Percentiles rank a stretch among this genome's conserved stretches.
Evolutionary conservation across 2,888 invertebrate genomes (phyloP).

Genomic region (Encarsia formosa): DNA sequence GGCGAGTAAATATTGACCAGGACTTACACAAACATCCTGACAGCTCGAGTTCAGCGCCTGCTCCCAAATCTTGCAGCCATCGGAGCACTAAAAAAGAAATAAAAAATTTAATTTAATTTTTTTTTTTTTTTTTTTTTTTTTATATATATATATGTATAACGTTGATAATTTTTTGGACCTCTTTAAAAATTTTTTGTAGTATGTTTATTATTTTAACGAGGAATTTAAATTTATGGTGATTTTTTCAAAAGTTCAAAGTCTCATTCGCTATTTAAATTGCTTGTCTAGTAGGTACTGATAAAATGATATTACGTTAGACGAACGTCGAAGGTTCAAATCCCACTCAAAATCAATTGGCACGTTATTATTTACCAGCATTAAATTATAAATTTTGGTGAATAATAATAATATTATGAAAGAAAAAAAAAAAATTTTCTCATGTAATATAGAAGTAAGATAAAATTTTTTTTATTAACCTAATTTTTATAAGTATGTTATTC

Average conservation of each 20-base stretch:
- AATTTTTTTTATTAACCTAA: too few species aligned
- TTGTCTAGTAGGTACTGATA: too few species aligned
- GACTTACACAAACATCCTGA: constrained; percentile 79
- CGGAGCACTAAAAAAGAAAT: constrained; percentile 66
- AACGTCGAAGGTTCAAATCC: too few species aligned
- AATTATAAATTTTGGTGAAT: too few species aligned
- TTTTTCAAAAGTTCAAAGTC: not conserved
- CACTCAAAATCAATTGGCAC: too few species aligned
- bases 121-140: not conserved
- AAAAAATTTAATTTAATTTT: constrained; percentile 2
- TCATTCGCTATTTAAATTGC: too few species aligned
- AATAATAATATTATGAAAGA: too few species aligned
- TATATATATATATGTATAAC: not conserved
- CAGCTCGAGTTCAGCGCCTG: constrained; percentile 72
- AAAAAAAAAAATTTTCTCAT: too few species aligned
- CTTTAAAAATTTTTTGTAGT: not conserved
- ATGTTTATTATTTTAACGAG: not conserved
- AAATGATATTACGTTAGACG: too few species aligned
- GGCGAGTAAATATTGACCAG: not conserved
- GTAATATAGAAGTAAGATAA: too few species aligned
- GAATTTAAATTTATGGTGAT: not conserved
- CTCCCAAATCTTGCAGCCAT: constrained; percentile 77
- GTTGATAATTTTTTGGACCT: not conserved
- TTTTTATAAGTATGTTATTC: too few species aligned
- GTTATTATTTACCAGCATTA: too few species aligned